These are phyloP conservation scores for Drosophila parabipectinata DNA, from an alignment of 1,140 invertebrate species.

Conservation along the genomic window DNA sequence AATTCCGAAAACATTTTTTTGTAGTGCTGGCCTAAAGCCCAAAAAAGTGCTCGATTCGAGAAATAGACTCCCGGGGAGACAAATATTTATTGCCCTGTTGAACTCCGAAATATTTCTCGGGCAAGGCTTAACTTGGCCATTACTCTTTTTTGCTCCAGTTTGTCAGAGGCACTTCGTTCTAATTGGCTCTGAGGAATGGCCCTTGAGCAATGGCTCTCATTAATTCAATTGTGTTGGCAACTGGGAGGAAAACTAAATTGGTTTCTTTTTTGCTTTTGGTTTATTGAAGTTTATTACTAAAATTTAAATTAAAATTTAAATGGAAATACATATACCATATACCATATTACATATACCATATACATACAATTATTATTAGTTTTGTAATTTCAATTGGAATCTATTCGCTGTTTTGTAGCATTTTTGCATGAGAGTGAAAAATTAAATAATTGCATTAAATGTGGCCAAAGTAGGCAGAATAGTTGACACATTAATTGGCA, in stretches of 20 bases:
- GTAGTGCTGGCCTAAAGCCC: neutral
- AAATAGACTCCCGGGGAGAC: constrained; percentile 36
- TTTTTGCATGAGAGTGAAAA: constrained; percentile 28
- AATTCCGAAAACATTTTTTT: neutral
- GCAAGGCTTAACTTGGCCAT: constrained; percentile 35
- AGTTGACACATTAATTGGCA: constrained; percentile 42
- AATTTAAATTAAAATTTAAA: constrained; percentile 61
- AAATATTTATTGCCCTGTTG: constrained; percentile 56
- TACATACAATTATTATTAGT: constrained; percentile 55
- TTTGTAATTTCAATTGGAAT: constrained; percentile 41
- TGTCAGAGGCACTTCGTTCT: constrained; percentile 20
- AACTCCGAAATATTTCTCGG: constrained; percentile 56
- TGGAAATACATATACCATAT: constrained; percentile 64
- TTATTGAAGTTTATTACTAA: constrained; percentile 68
- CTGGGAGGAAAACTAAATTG: constrained; percentile 18
- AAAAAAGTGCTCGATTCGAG: constrained; percentile 12
- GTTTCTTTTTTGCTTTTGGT: constrained; percentile 38
- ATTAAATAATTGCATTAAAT: constrained; percentile 38
- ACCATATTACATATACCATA: constrained; percentile 59
- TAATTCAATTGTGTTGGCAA: constrained; percentile 29
- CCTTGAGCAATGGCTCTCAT: constrained; percentile 37
- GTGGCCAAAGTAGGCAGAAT: constrained; percentile 35
- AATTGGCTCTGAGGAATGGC: constrained; percentile 13
- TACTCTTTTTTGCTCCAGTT: constrained; percentile 52
- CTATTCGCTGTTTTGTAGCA: constrained; percentile 14